Base-by-base conservation (phyloP, 1,140 invertebrate species). In the Zaprionus lachaisei region DNA sequence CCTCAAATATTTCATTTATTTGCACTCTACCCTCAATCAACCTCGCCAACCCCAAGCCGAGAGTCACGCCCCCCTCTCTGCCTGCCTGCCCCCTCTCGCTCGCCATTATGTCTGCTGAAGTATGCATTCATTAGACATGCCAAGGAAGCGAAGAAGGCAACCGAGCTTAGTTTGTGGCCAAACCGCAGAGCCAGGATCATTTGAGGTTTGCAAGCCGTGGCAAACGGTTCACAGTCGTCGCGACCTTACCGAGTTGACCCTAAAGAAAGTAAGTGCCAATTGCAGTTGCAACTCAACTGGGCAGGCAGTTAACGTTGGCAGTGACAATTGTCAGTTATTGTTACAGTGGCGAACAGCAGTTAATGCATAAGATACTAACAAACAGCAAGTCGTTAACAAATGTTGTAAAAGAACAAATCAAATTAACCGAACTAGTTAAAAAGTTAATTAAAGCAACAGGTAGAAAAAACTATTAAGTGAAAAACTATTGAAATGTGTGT, bases 1-100 rank as follows among this genome's bases (percentile, higher is more conserved):
- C 26, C 60, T 69, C 72, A 91, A 91, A 87, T 80, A 91, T 91
- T 91, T 86, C 81, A 91, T 80, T 84, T 87, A 91, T 91, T 87
- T 77, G 64, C 67, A 37, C 26, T 54, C 64, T 37, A 62, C 44
- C 54, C 75, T 64, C 76, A 78, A 83, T 74, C 41, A 69, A 58
- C 67, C 38, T 12, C 70, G 49, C 67, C 47, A 34, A 34, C 38
- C 37, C 51, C 61, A 17, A 54, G 47, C 34, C 37, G 37, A 24
- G 60, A 34, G 49, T 60, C 41, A 60, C 17, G 49, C 47, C 62
- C 9, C 62, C 28, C 20, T 14, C 24, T 26, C 24, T 26, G 24
- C 24, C 24, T 3, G 24, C 24, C 24, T 5, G 24, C 5, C n/a
- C 20, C 38, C 47, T 44, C 3, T 28, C 38, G 38, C 38, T 31